These are phyloP conservation scores for Hoplodrina blanda DNA, from an alignment of 2,888 invertebrate genomes.

Conservation along the genomic window DNA sequence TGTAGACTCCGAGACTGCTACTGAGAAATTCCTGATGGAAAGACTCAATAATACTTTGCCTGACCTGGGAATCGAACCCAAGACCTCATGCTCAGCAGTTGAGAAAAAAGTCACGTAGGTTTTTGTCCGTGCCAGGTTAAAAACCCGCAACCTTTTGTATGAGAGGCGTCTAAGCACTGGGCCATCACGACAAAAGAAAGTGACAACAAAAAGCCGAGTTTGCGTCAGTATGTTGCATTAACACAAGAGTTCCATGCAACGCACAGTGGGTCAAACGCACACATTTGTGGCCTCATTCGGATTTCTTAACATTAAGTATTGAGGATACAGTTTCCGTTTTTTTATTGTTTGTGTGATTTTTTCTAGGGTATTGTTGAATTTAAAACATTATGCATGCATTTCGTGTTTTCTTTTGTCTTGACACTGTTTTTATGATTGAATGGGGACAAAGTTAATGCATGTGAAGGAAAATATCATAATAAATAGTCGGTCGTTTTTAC, in stretches of 20 bases:
- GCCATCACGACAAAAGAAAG: slow-evolving; percentile 27
- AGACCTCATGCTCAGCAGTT: too few relatives aligned
- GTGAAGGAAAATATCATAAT: not conserved
- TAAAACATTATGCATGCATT: slow-evolving; percentile 9
- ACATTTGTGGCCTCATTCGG: slow-evolving; percentile 48
- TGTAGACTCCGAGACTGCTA: too few relatives aligned
- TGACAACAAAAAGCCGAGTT: slow-evolving; percentile 20
- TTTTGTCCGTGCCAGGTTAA: too few relatives aligned
- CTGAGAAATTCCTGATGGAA: too few relatives aligned
- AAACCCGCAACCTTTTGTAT: not conserved
- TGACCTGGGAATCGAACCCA: too few relatives aligned
- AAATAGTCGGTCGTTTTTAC: too few relatives aligned
- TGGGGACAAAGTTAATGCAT: not conserved
- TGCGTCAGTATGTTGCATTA: slow-evolving; percentile 43
- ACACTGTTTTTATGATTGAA: slow-evolving; percentile 1
- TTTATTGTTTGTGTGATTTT: slow-evolving; percentile 16
- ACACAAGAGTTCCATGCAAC: slow-evolving; percentile 43
- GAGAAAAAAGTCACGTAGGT: too few relatives aligned
- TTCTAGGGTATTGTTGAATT: slow-evolving; percentile 24
- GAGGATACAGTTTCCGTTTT: slow-evolving; percentile 7
- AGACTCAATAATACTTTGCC: too few relatives aligned
- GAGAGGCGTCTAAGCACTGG: not conserved
- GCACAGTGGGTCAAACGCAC: slow-evolving; percentile 35
- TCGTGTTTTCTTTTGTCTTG: slow-evolving; percentile 14
- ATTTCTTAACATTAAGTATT: slow-evolving; percentile 26